Conservation (phyloP, 1,140 invertebrate genomes). For the Ruditapes philippinarum region DNA sequence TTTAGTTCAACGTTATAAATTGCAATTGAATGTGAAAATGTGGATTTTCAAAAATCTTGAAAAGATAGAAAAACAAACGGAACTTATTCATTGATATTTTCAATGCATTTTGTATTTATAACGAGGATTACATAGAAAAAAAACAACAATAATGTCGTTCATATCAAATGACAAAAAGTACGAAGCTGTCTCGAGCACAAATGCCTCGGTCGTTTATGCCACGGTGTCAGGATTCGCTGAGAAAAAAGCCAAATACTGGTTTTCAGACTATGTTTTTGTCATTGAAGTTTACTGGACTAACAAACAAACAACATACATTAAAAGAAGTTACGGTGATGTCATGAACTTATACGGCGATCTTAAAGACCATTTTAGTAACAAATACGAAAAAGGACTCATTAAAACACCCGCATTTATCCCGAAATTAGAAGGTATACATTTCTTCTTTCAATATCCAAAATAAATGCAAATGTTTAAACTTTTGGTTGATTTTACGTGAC, state of each 20-base stretch:
- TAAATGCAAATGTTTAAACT: no score
- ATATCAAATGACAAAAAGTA: slow-evolving; percentile 23
- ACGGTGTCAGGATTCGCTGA: slow-evolving; percentile 50
- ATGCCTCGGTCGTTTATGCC: slow-evolving; percentile 43
- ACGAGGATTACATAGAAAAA: no score
- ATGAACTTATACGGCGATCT: slow-evolving; percentile 25
- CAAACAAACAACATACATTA: slow-evolving; percentile 51
- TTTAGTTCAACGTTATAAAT: no score
- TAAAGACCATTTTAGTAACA: slow-evolving; percentile 24
- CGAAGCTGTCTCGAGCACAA: slow-evolving; percentile 32
- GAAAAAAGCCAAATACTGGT: slow-evolving; percentile 60
- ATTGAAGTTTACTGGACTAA: slow-evolving; percentile 49
- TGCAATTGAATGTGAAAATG: no score
- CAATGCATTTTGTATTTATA: no score
- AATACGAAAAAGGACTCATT: slow-evolving; percentile 37
- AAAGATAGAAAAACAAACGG: no score
- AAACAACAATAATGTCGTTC: no score
- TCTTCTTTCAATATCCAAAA: background rate
- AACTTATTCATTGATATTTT: no score
- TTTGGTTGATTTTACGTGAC: no score
- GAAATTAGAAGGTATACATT: slow-evolving; percentile 50
- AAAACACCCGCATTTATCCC: slow-evolving; percentile 52
- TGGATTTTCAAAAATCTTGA: no score
- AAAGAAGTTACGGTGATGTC: slow-evolving; percentile 50
- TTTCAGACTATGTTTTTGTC: slow-evolving; percentile 51